These are phyloP conservation scores for Rhingia campestris DNA, from an alignment of 2,888 invertebrate genomes.

Conservation along the genomic window DNA sequence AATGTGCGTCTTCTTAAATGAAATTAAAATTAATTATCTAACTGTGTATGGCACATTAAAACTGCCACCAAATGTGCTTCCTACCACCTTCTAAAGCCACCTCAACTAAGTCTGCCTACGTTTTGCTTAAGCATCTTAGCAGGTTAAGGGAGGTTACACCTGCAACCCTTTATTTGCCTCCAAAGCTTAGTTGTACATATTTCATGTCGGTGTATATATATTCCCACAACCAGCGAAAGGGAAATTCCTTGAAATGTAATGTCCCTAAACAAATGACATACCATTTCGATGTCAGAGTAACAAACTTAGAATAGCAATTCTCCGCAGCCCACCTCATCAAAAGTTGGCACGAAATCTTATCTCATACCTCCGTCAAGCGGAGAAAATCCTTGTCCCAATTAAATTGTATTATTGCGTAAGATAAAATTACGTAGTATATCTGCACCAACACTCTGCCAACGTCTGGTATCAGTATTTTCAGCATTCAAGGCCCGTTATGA, in stretches of 20 bases:
- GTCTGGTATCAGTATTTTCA: slow-evolving; percentile 34
- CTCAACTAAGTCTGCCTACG: slow-evolving; percentile 40
- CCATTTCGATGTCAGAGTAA: slow-evolving; percentile 34
- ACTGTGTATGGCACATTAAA: slow-evolving; percentile 16
- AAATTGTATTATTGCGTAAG: slow-evolving; percentile 67
- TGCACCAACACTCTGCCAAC: slow-evolving; percentile 17
- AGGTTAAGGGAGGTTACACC: slow-evolving; percentile 71
- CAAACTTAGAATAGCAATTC: slow-evolving; percentile 23
- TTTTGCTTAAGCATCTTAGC: slow-evolving; percentile 55
- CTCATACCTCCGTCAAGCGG: slow-evolving; percentile 37
- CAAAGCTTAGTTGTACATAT: not conserved
- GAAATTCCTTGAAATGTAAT: slow-evolving; percentile 54
- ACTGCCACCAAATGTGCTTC: slow-evolving; percentile 7
- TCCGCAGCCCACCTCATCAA: slow-evolving; percentile 1
- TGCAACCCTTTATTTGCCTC: slow-evolving; percentile 30
- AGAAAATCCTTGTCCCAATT: slow-evolving; percentile 69
- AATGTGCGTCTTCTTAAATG: slow-evolving; percentile 34
- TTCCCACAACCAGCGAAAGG: not conserved
- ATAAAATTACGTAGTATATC: slow-evolving; percentile 52
- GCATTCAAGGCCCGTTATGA: slow-evolving; percentile 58
- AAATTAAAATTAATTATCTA: slow-evolving; percentile 66
- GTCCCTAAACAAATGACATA: slow-evolving; percentile 43
- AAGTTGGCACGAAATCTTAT: slow-evolving; percentile 60
- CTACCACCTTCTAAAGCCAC: slow-evolving; percentile 27
- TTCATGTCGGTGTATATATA: not conserved